Evolutionary conservation across 2,888 invertebrate genomes (phyloP).

Genomic region (Harmothoe impar): DNA sequence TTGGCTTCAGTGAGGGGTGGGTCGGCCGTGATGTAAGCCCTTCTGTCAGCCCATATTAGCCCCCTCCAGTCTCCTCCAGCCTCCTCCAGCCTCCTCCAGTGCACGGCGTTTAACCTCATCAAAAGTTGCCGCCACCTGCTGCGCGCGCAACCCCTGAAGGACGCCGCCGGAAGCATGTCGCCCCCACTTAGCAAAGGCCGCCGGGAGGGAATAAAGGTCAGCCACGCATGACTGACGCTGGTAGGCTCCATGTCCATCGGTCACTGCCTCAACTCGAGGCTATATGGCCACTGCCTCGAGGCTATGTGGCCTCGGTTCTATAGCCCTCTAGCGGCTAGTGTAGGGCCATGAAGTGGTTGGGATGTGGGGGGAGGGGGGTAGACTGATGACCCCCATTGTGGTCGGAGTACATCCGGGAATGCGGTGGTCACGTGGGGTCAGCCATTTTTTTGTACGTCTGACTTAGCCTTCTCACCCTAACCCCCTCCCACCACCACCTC

Average conservation of each 20-base stretch:
- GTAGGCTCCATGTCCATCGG: neutral
- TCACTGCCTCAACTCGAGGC: neutral
- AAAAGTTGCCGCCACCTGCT: neutral
- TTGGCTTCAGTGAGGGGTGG: neutral
- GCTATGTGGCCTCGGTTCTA: too few relatives aligned
- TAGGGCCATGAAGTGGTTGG: too few relatives aligned
- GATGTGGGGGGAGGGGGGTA: neutral
- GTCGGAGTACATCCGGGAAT: neutral
- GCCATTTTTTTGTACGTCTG: slow-evolving; percentile 6
- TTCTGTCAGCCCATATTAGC: neutral
- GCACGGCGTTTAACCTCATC: neutral
- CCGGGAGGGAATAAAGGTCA: neutral
- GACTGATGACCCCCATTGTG: slow-evolving; percentile 28
- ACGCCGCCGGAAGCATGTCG: neutral
- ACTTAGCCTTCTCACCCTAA: neutral
- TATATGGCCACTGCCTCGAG: too few relatives aligned
- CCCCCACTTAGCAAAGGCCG: neutral
- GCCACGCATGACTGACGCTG: neutral
- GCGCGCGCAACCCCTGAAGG: neutral
- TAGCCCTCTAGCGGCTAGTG: slow-evolving; percentile 23
- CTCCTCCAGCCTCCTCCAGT: neutral
- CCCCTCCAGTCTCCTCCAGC: slow-evolving; percentile 25
- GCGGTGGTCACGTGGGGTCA: slow-evolving; percentile 3
- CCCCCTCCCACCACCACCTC: too few relatives aligned
- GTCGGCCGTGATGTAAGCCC: neutral